phyloP scores from a whole-genome alignment of 2,113 vertebrate genomes.

The Nyctereutes procyonoides region DNA sequence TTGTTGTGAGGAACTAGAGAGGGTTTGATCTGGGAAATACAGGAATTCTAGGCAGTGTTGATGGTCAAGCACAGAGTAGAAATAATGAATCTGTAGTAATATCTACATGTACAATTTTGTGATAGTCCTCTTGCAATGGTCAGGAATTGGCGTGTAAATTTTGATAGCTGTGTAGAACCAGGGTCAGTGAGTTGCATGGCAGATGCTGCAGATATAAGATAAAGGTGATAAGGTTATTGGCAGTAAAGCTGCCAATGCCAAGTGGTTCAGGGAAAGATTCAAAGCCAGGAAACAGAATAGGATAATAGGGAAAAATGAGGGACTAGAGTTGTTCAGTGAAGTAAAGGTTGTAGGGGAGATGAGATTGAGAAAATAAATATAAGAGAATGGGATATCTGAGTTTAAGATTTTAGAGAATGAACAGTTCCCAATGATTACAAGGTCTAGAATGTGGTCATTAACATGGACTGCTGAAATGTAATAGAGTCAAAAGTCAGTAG shows the following conservation, averaged over 20 bases:
- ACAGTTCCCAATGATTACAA: background rate
- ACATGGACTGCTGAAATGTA: background rate
- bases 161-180: background rate
- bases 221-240: background rate
- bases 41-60: background rate
- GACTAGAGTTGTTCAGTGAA: background rate
- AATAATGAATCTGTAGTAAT: background rate
- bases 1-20: background rate
- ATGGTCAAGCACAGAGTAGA: background rate
- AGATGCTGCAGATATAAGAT: background rate
- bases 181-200: background rate
- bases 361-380: background rate
- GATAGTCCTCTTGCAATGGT: background rate
- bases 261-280: background rate
- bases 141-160: background rate
- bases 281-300: background rate
- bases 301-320: background rate
- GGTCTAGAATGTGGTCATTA: background rate
- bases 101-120: background rate
- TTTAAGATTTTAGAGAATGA: constrained; percentile 35
- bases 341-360: background rate
- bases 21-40: background rate
- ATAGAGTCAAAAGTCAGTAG: background rate
- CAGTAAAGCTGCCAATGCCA: background rate
- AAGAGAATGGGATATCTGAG: background rate